These are phyloP conservation scores for Medauroidea extradentata DNA, from an alignment of 1,140 invertebrate genomes.

Conservation along the genomic window DNA sequence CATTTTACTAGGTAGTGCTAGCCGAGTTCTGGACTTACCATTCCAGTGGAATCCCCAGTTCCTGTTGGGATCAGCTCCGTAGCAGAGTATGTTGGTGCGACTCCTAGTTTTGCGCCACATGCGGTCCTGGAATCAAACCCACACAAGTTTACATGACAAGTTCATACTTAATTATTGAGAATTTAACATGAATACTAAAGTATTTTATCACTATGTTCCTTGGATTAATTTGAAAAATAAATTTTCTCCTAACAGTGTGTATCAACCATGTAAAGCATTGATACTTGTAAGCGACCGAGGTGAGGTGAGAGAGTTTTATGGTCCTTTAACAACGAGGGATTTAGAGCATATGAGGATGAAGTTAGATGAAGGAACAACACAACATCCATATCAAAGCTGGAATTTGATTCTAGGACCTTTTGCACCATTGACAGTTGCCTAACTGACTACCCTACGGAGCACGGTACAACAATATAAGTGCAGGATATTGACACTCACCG, in stretches of 20 bases:
- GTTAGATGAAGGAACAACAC: too few relatives aligned
- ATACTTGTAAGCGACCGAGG: neutral
- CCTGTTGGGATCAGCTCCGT: slow-evolving; percentile 31
- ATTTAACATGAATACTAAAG: too few relatives aligned
- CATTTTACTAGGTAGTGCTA: too few relatives aligned
- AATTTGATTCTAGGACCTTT: too few relatives aligned
- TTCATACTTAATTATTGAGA: too few relatives aligned
- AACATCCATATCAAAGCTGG: too few relatives aligned
- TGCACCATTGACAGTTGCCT: neutral
- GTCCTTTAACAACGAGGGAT: too few relatives aligned
- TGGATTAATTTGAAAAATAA: too few relatives aligned
- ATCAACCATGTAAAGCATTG: neutral
- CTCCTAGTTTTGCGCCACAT: slow-evolving; percentile 33
- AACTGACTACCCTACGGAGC: neutral
- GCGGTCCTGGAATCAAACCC: slow-evolving; percentile 32
- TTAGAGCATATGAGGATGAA: neutral
- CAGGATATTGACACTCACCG: slow-evolving; percentile 32
- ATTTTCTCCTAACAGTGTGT: too few relatives aligned
- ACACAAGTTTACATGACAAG: neutral
- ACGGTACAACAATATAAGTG: neutral
- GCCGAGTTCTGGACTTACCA: slow-evolving; percentile 20
- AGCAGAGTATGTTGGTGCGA: neutral
- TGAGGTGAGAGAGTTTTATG: too few relatives aligned
- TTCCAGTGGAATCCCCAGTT: slow-evolving; percentile 31
- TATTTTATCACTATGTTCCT: too few relatives aligned